These are phyloP conservation scores for Papilio machaon DNA, from an alignment of 1,140 invertebrate species.

Conservation along the genomic window DNA sequence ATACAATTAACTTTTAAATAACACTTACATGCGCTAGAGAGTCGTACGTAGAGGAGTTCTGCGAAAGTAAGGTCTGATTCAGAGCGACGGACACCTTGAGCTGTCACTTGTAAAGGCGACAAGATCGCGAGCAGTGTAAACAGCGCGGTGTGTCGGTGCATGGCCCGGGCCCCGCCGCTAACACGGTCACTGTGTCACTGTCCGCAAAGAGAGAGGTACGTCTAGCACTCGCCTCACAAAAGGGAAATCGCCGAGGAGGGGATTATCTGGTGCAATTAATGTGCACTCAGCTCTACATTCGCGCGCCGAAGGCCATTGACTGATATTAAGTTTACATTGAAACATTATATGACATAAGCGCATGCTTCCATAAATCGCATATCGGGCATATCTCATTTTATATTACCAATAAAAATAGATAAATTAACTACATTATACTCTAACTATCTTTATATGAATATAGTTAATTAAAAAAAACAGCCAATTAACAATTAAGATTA, in stretches of 20 bases:
- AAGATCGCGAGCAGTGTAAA: slow-evolving; percentile 53
- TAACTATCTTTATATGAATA: too few species aligned
- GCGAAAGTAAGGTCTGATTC: slow-evolving; percentile 65
- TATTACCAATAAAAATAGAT: background rate
- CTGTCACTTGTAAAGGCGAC: slow-evolving; percentile 42
- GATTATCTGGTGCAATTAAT: slow-evolving; percentile 62
- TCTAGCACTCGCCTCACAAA: slow-evolving; percentile 50
- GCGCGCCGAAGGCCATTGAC: slow-evolving; percentile 57
- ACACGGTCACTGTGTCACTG: slow-evolving; percentile 78
- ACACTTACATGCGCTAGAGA: slow-evolving; percentile 76
- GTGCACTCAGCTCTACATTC: slow-evolving; percentile 52
- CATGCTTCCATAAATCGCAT: background rate
- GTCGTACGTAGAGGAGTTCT: slow-evolving; percentile 71
- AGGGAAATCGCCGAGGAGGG: slow-evolving; percentile 58
- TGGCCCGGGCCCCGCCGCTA: slow-evolving; percentile 64
- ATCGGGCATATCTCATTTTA: background rate
- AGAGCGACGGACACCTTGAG: slow-evolving; percentile 40
- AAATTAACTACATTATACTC: background rate
- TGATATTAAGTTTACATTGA: slow-evolving; percentile 31
- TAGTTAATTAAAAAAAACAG: too few species aligned
- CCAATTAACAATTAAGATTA: too few species aligned
- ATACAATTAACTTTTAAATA: slow-evolving; percentile 38
- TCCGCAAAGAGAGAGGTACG: slow-evolving; percentile 74
- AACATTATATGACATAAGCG: slow-evolving; percentile 14
- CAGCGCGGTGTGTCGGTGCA: slow-evolving; percentile 60